Evolutionary conservation across 53 echinoderm and acorn worm genomes (phyloP), one percentile per base, ranked within the genome.

Genomic region (Patiria pectinifera): DNA sequence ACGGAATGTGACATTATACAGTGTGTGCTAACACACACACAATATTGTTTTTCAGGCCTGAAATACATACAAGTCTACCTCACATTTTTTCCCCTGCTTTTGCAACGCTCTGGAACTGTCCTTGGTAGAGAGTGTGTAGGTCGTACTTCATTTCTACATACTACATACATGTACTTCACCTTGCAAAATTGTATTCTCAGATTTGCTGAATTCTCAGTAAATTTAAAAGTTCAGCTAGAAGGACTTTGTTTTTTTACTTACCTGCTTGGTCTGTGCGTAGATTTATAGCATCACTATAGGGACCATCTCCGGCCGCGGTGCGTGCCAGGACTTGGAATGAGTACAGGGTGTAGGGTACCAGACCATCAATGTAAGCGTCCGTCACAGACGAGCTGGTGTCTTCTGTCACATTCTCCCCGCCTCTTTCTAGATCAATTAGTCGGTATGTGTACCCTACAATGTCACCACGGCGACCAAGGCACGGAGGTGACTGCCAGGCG

Each of bases 301-400:
- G 87, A 5, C 94, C 94, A 69, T 48, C 35, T 18, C 92, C 93
- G 60, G 26, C 85, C 0, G 58, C 78, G 3, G 89, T 96, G 18
- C 45, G n/a, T 4, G 96, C 96, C 49, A 63, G 62, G 13, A 96
- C 93, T 80, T 93, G 44, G 48, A 96, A 93, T 9, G 86, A 63
- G 82, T 96, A 96, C 48, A 82, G 62, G 10, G 94, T 86, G 66
- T 87, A 96, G 2, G 96, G 93, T 74, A 79, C 83, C 25, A 96
- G 79, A 23, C 83, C 45, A 2, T 19, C 10, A 13, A 95, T 49
- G 8, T 69, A 18, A 19, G 82, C 59, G 2, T 25, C 13, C 26
- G 16, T 59, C 6, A 11, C 24, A 16, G 0, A 2, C 3, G 8
- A 26, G 1, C 23, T 7, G 0, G 82, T 90, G 21, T 90, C 53